Conservation (phyloP, 2,113 vertebrate genomes). For the Silurus glanis region DNA sequence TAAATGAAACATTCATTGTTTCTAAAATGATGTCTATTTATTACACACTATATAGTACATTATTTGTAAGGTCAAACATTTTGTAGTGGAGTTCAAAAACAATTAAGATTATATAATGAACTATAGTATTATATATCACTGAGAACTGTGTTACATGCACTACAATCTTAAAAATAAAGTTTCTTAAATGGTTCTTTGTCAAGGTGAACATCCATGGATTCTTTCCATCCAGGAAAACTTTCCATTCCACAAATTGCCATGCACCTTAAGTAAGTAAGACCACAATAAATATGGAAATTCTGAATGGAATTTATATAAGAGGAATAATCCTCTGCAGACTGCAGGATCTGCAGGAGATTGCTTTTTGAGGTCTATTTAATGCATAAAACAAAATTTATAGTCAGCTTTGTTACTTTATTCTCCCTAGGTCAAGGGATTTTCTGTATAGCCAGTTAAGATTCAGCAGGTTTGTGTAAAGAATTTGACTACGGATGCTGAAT, state of each 20-base stretch:
- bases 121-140: neutral
- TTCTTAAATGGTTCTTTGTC: too few relatives aligned
- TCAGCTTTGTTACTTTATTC: neutral
- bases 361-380: neutral
- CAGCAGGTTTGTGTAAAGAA: neutral
- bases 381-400: neutral
- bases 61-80: neutral
- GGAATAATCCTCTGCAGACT: neutral
- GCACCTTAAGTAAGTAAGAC: neutral
- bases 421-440: neutral
- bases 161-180: too few relatives aligned
- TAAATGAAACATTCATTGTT: neutral
- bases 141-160: neutral
- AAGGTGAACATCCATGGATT: too few relatives aligned
- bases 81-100: neutral
- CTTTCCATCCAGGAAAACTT: too few relatives aligned
- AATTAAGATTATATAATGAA: neutral
- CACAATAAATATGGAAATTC: neutral
- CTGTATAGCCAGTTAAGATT: neutral
- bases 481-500: neutral
- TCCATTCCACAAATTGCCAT: neutral
- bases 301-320: too few relatives aligned
- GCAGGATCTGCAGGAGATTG: neutral
- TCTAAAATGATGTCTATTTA: neutral
- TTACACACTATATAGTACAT: neutral